Evolutionary conservation across 2,888 invertebrate genomes (phyloP), one percentile per base, ranked within the genome.

Genomic region (Drosophila gaucha): DNA sequence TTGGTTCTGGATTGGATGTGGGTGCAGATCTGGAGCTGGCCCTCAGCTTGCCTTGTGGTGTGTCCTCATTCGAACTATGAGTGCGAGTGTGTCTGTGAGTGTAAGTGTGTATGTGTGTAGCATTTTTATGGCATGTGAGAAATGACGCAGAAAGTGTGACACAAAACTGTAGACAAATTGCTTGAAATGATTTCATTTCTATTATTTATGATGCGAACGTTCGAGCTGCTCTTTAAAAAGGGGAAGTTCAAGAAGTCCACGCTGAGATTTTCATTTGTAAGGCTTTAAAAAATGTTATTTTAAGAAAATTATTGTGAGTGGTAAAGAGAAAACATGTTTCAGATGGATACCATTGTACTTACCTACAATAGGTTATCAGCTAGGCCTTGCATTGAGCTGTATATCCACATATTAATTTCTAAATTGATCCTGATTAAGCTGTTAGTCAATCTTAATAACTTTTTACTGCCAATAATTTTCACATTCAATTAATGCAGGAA

Each of bases 161-260:
- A 86, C 86, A 84, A 86, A 84, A 84, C 86, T 88, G 77, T 86
- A 88, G 86, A 84, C 84, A 84, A 84, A 84, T 84, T 83, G 88
- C 86, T 88, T 59, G 70, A 84, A 84, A 84, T 83, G 88, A 84
- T 84, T 86, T 80, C 87, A 87, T 87, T 82, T 82, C 78, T 78
- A 78, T 85, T 82, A 87, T 82, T 87, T 82, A 80, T 82, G 85
- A 80, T 56, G 64, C 57, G 51, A 56, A 22, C 26, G 33, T 36
- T 65, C 44, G 31, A 55, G 39, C 14, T 30, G 43, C 65, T 51
- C 46, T 69, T 58, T 20, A 30, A 18, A 56, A 43, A 38, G 16
- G 22, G 18, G 55, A 38, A 20, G 26, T 52, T 38, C 69, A 58
- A 55, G 43, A 55, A 50, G 38, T 12, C 35, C 44, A 6, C 31